Percentiles rank a stretch among this genome's conserved stretches.
phyloP scores from a whole-genome alignment of 2,113 vertebrate genomes.

The Herpetotheres cachinnans region DNA sequence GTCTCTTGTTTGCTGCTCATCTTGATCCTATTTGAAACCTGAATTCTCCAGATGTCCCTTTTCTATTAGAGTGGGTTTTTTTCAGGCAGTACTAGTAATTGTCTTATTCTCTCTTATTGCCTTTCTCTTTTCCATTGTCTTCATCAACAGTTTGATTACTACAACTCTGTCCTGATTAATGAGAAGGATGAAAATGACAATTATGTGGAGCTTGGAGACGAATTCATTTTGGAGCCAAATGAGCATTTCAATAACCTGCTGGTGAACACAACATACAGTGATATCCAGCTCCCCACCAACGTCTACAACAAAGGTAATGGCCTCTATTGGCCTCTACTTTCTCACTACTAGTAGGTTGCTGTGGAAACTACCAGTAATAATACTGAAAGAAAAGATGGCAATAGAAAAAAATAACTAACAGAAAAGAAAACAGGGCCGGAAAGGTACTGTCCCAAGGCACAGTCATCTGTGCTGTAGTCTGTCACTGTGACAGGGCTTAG shows the following conservation, averaged over 20 bases:
- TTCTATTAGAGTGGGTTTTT: not conserved
- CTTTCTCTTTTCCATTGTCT: not conserved
- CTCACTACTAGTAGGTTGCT: not conserved
- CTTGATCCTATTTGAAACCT: not conserved
- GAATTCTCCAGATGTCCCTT: not conserved
- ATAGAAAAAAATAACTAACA: not conserved
- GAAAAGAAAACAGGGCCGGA: not conserved
- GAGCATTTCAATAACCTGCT: conserved; percentile 89
- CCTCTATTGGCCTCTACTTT: not conserved
- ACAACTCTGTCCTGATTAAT: conserved; percentile 89
- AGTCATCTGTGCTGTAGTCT: not conserved
- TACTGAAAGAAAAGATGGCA: not conserved
- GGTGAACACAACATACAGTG: conserved; percentile 88
- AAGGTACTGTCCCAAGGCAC: not conserved
- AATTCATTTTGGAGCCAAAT: conserved; percentile 87
- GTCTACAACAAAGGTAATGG: conserved; percentile 92
- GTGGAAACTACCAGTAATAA: not conserved
- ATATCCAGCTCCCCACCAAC: conserved; percentile 93
- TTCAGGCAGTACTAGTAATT: not conserved
- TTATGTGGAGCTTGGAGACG: conserved; percentile 83
- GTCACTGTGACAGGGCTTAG: not conserved
- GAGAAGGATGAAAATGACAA: conserved; percentile 83
- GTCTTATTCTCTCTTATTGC: not conserved
- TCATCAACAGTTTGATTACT: conserved; percentile 87
- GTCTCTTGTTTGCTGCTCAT: not conserved